Percentiles rank a stretch among this genome's conserved stretches.
These are phyloP conservation scores for Amiota mariae DNA, from an alignment of 2,888 invertebrate genomes.

Conservation along the genomic window DNA sequence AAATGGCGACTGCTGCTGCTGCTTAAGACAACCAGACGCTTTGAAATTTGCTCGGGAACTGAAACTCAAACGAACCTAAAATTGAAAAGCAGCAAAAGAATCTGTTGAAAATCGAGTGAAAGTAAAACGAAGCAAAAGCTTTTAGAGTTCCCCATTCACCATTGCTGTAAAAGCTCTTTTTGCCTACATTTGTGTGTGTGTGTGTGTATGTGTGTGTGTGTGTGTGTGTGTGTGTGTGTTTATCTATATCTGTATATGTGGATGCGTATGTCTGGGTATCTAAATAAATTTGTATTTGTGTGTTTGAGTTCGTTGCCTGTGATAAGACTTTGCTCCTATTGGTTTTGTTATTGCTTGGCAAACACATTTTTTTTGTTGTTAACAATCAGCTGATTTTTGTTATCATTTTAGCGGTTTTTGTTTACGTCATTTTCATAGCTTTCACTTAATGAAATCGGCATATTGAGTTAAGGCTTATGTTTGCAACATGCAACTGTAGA, in stretches of 20 bases:
- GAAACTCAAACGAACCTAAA: background rate
- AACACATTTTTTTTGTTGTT: conserved; percentile 23
- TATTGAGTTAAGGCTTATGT: no score
- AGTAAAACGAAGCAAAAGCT: conserved; percentile 28
- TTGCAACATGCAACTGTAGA: no score
- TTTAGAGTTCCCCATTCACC: conserved; percentile 15
- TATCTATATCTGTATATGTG: background rate
- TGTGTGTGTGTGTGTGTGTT: no score
- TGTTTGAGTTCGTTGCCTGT: conserved; percentile 8
- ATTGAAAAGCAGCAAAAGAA: background rate
- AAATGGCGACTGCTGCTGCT: conserved; percentile 35
- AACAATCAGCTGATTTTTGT: conserved; percentile 64
- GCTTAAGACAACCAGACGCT: conserved; percentile 54
- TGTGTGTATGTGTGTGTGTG: conserved; percentile 5
- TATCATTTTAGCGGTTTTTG: conserved; percentile 30
- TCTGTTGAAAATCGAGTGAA: conserved; percentile 14
- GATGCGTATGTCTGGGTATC: no score
- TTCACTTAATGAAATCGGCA: no score
- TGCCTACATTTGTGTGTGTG: background rate
- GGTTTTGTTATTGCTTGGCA: conserved; percentile 26
- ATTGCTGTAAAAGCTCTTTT: conserved; percentile 17
- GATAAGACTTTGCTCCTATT: background rate
- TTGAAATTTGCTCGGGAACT: conserved; percentile 63
- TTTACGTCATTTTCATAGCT: background rate
- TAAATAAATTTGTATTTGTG: background rate